Evolutionary conservation across 2,888 invertebrate species (phyloP).

Genomic region (Allolobophora icterica): DNA sequence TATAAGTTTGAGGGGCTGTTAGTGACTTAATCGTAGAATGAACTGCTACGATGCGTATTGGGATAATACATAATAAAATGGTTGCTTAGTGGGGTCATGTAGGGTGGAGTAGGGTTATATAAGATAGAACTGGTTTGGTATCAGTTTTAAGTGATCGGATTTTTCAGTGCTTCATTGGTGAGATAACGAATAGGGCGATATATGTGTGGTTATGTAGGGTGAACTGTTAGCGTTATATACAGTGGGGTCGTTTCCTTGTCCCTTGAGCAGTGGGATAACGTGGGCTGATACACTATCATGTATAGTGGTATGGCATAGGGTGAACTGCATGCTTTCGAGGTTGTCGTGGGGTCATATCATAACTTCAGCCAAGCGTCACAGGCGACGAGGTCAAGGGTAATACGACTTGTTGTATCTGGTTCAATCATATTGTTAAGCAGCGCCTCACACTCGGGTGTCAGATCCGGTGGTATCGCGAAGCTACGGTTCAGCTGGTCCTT

Average conservation of each 20-base stretch:
- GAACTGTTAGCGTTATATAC: background rate
- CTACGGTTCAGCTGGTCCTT: conserved; percentile 74
- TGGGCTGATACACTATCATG: background rate
- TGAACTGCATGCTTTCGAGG: background rate
- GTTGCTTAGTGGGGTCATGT: background rate
- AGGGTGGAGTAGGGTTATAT: too few species aligned
- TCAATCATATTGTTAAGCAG: conserved; percentile 42
- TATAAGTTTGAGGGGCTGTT: background rate
- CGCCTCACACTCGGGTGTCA: conserved; percentile 37
- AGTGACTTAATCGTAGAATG: background rate
- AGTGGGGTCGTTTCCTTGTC: background rate
- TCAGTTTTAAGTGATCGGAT: too few species aligned
- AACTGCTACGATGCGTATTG: background rate
- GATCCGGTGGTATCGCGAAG: conserved; percentile 54
- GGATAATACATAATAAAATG: background rate
- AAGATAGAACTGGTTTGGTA: too few species aligned
- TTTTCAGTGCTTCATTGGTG: too few species aligned
- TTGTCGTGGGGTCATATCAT: background rate
- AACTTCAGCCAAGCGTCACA: conserved; percentile 37
- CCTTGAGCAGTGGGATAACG: background rate
- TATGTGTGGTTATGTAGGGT: background rate
- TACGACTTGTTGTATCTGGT: conserved; percentile 38
- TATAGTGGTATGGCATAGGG: background rate
- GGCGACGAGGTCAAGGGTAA: conserved; percentile 33
- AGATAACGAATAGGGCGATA: too few species aligned